phyloP scores from a whole-genome alignment of 2,888 invertebrate genomes.

The Synanthedon tipuliformis region DNA sequence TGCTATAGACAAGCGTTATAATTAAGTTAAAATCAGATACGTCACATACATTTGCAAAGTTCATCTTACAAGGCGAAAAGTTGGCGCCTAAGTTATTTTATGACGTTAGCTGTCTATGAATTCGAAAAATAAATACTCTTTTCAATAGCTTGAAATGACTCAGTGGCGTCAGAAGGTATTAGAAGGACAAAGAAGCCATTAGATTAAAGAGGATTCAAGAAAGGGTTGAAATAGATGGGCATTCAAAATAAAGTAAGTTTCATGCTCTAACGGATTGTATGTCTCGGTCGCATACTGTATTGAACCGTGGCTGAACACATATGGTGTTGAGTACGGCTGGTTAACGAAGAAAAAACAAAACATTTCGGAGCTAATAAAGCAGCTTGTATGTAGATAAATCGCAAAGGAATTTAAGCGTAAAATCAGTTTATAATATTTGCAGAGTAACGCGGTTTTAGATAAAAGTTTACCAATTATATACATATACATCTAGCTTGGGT shows the following conservation, averaged over 20 bases:
- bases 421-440: too few species aligned
- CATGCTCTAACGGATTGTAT: conserved; percentile 8
- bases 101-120: too few species aligned
- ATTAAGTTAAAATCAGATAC: conserved; percentile 45
- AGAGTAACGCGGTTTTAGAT: too few species aligned
- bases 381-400: conserved; percentile 35
- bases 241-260: not conserved
- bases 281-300: conserved; percentile 5
- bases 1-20: conserved; percentile 61
- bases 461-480: too few species aligned
- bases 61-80: not conserved
- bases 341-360: conserved; percentile 49
- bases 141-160: not conserved
- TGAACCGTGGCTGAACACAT: conserved; percentile 44
- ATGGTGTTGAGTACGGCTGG: conserved; percentile 52
- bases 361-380: conserved; percentile 57
- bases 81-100: too few species aligned
- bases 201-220: not conserved
- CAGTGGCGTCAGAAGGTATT: not conserved
- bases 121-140: too few species aligned
- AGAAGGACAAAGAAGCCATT: not conserved
- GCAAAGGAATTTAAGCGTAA: too few species aligned
- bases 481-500: too few species aligned
- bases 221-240: too few species aligned
- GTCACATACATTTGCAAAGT: not conserved